phyloP scores from a whole-genome alignment of 1,140 invertebrate genomes.

The Drosophila navojoa region DNA sequence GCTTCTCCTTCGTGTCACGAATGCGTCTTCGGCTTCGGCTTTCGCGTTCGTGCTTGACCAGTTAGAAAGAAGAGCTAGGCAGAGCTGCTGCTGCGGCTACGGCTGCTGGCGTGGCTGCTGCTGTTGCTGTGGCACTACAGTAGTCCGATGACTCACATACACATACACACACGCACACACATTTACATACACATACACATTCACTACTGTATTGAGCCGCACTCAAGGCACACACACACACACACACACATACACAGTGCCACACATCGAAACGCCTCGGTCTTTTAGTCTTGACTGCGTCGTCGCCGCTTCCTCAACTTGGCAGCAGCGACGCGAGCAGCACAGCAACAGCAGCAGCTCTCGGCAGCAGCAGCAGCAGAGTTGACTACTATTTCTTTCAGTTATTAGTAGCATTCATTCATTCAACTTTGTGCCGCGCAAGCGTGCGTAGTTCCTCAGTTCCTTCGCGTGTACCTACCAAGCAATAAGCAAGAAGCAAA shows the following conservation, averaged over 20 bases:
- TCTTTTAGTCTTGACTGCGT: constrained; percentile 55
- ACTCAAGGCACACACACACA: constrained; percentile 34
- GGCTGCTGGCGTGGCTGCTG: constrained; percentile 29
- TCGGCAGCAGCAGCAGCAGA: constrained; percentile 46
- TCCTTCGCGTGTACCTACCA: constrained; percentile 75
- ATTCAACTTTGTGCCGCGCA: constrained; percentile 82
- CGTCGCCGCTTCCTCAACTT: constrained; percentile 74
- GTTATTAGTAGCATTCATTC: constrained; percentile 82
- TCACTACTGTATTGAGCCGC: constrained; percentile 49
- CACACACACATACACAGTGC: constrained; percentile 11
- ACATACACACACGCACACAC: constrained; percentile 31
- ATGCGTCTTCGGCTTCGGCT: constrained; percentile 48
- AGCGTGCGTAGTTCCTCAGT: constrained; percentile 81
- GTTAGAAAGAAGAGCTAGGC: constrained; percentile 60
- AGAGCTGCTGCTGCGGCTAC: constrained; percentile 42
- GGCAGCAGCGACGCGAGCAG: constrained; percentile 65
- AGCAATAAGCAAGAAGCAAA: constrained; percentile 27
- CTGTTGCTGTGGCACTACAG: constrained; percentile 37
- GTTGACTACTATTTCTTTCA: constrained; percentile 81
- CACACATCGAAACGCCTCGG: constrained; percentile 35
- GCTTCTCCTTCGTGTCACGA: constrained; percentile 57
- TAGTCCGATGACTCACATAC: constrained; percentile 72
- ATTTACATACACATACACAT: constrained; percentile 27
- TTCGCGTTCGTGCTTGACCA: constrained; percentile 49
- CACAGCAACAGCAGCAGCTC: constrained; percentile 36